Conservation (phyloP, 2,888 invertebrate genomes). For the Drosophila tripunctata region DNA sequence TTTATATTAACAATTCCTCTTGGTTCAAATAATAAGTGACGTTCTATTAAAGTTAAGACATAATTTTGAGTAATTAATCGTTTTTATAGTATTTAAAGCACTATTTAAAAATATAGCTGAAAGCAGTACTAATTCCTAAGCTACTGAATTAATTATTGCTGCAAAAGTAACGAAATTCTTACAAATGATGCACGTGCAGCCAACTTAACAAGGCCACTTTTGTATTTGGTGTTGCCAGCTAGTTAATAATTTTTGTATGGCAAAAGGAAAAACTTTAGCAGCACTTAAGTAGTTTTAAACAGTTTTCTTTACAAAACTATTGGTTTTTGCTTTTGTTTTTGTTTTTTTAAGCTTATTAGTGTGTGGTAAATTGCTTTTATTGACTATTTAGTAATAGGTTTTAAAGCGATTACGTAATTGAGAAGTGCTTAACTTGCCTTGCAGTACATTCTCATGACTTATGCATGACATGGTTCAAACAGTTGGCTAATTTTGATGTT, state of each 20-base stretch:
- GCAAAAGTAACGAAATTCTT: no score
- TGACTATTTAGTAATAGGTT: constrained; percentile 17
- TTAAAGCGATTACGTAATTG: constrained; percentile 27
- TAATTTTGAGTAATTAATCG: no score
- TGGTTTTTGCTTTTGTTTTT: constrained; percentile 12
- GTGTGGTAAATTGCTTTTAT: constrained; percentile 20
- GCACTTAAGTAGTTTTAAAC: not conserved
- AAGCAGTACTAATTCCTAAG: no score
- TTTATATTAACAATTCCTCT: not conserved
- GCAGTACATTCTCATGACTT: constrained; percentile 47
- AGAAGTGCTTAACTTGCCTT: constrained; percentile 19
- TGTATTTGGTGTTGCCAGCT: not conserved
- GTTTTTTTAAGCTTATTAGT: not conserved
- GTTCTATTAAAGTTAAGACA: no score
- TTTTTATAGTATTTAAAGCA: no score
- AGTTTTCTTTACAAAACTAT: not conserved
- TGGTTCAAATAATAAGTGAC: no score
- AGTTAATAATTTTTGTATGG: not conserved
- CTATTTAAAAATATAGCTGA: no score
- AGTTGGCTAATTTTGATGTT: constrained; percentile 40
- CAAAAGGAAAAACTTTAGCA: no score
- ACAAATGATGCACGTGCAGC: not conserved
- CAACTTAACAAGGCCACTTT: not conserved
- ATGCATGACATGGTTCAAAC: constrained; percentile 32
- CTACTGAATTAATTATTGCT: no score